These are phyloP conservation scores for Drosophila sechellia DNA, from an alignment of 1,140 invertebrate genomes.

Conservation along the genomic window DNA sequence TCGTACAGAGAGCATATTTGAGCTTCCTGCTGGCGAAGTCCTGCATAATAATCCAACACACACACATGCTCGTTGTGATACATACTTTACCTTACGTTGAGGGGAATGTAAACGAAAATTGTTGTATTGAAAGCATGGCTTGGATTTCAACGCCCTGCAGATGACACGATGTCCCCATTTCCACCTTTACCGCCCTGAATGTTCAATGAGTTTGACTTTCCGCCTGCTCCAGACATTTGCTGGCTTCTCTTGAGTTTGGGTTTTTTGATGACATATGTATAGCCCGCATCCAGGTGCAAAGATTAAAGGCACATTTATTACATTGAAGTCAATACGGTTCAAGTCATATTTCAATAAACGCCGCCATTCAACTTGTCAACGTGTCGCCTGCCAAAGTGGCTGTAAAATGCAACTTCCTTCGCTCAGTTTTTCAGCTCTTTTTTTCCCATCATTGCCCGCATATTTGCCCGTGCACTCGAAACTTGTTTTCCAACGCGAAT, in stretches of 20 bases:
- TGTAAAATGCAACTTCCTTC: conserved; percentile 52
- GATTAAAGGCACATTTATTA: conserved; percentile 42
- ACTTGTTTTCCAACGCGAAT: conserved; percentile 46
- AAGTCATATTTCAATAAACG: conserved; percentile 65
- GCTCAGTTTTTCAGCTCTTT: not conserved
- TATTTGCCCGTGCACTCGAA: conserved; percentile 50
- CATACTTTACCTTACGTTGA: conserved; percentile 2
- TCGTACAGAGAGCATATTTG: conserved; percentile 52
- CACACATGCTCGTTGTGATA: conserved; percentile 17
- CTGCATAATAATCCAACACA: conserved; percentile 66
- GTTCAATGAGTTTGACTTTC: conserved; percentile 45
- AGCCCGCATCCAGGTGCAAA: conserved; percentile 1
- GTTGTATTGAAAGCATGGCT: conserved; percentile 65
- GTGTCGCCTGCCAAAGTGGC: conserved; percentile 64
- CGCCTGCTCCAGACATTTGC: conserved; percentile 31
- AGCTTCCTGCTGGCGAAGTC: conserved; percentile 41
- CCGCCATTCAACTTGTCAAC: conserved; percentile 45
- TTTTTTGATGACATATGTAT: conserved; percentile 4
- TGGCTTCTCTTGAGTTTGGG: conserved; percentile 6
- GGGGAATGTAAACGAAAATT: conserved; percentile 57
- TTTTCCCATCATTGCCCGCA: conserved; percentile 24
- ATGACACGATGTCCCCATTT: conserved; percentile 28
- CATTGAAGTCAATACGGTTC: conserved; percentile 40
- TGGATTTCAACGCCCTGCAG: conserved; percentile 55
- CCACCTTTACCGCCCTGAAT: conserved; percentile 16